Conservation (phyloP, 2,888 invertebrate genomes). For the Drosophila incognita region DNA sequence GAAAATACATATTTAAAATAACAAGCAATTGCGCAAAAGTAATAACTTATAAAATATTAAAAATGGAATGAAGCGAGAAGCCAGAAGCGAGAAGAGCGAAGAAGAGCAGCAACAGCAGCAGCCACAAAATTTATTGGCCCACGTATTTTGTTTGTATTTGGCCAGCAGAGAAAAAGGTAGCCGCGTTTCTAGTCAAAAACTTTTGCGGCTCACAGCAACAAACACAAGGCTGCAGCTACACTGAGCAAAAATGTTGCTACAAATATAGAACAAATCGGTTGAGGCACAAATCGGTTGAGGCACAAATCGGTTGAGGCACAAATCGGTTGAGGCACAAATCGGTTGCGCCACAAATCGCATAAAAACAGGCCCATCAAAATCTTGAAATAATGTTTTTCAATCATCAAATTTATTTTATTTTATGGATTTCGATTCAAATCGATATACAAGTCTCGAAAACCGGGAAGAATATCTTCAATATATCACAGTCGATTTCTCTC, state of each 20-base stretch:
- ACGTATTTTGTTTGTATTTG: constrained; percentile 70
- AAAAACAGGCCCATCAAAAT: background rate
- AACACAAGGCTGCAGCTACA: constrained; percentile 29
- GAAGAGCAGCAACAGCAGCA: constrained; percentile 40
- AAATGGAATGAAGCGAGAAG: constrained; percentile 16
- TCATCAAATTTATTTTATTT: background rate
- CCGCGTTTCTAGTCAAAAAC: constrained; percentile 51
- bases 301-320: background rate
- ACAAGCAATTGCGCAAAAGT: constrained; percentile 77
- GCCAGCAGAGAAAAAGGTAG: constrained; percentile 58
- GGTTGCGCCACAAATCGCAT: background rate
- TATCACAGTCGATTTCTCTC: background rate
- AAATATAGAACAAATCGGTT: background rate
- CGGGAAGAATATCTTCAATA: background rate
- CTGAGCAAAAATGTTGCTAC: background rate
- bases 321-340: background rate
- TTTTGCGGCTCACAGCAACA: constrained; percentile 36
- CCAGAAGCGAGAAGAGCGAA: constrained; percentile 26
- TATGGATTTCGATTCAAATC: background rate
- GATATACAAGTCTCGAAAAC: background rate
- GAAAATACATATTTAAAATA: constrained; percentile 71
- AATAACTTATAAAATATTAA: constrained; percentile 77
- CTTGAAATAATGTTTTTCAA: background rate
- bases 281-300: background rate
- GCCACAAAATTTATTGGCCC: constrained; percentile 64